These are phyloP conservation scores for Chitala chitala DNA, from an alignment of 2,113 vertebrate species.

Conservation along the genomic window DNA sequence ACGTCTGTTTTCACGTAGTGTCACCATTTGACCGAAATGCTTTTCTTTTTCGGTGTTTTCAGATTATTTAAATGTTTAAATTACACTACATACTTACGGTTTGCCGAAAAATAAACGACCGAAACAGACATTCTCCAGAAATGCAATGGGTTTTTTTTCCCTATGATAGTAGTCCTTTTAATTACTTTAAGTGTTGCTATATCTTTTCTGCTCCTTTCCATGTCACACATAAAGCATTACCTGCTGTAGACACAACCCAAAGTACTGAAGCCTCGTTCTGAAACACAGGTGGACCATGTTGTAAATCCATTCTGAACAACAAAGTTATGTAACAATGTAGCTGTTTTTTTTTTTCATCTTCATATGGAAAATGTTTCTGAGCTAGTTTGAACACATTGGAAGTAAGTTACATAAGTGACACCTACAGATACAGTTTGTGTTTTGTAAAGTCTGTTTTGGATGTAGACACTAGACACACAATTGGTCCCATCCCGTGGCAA, in stretches of 20 bases:
- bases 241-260: too few species aligned
- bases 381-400: too few species aligned
- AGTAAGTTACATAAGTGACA: too few species aligned
- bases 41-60: too few species aligned
- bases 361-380: too few species aligned
- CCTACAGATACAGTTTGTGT: too few species aligned
- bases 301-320: constrained; percentile 5
- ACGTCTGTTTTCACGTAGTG: not conserved
- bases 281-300: not conserved
- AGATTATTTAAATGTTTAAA: not conserved
- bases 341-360: too few species aligned
- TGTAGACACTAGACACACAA: too few species aligned
- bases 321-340: constrained; percentile 2
- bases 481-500: too few species aligned
- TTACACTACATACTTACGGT: not conserved
- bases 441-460: too few species aligned
- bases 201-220: not conserved
- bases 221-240: constrained; percentile 4
- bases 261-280: not conserved
- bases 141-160: not conserved
- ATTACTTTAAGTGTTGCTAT: constrained; percentile 10
- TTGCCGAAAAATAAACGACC: constrained; percentile 7
- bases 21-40: too few species aligned
- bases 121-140: constrained; percentile 16
- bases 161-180: constrained; percentile 14